Evolutionary conservation across 2,888 invertebrate species (phyloP), one percentile per base, ranked within the genome.

Genomic region (Metallyticus violacea): DNA sequence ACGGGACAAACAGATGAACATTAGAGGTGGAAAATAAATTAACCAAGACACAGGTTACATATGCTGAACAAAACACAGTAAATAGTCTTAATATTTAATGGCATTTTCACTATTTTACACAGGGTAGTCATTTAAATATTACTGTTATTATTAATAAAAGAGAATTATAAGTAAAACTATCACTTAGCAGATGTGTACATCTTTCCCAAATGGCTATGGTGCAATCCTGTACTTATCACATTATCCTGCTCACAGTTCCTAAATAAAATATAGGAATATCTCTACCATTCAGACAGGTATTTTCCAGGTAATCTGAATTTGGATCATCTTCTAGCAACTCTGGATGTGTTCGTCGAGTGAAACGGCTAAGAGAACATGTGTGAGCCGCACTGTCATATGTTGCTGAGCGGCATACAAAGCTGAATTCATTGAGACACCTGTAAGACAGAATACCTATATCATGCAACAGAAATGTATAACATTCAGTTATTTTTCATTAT

Each of bases 281-380:
- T 90, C 91, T 93, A 97, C 97, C 96, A 90, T 96, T 97, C 15
- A 98, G 92, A 91, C 98, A 98, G 82, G 97, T 97, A 90, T 98
- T 98, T 93, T 98, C 98, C 90, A 98, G 93, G 91, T 98, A 98
- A 91, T 98, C 97, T 0, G 96, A 95, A 91, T 96, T 97, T 1
- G 97, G 95, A 91, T 97, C 97, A 90, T 97, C 97, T 91, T 96
- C 96, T 82, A 97, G 92, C 15, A 97, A 92, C 90, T 97, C 96
- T 0, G 97, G 97, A 91, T 97, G 97, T 0, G 97, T 97, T 90
- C 97, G 93, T 89, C 97, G 93, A 0, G 97, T 98, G 90, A 97
- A 97, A 89, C 95, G 92, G 90, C 97, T 97, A 76, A 98, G 91
- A 7, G 95, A 95, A 90, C 98, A 98, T 81, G 95, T 96, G 88